Percentiles rank a stretch among this genome's conserved stretches.
Evolutionary conservation across 35 echinoderm and acorn worm genomes (phyloP).

Genomic region (Amphiura filiformis): DNA sequence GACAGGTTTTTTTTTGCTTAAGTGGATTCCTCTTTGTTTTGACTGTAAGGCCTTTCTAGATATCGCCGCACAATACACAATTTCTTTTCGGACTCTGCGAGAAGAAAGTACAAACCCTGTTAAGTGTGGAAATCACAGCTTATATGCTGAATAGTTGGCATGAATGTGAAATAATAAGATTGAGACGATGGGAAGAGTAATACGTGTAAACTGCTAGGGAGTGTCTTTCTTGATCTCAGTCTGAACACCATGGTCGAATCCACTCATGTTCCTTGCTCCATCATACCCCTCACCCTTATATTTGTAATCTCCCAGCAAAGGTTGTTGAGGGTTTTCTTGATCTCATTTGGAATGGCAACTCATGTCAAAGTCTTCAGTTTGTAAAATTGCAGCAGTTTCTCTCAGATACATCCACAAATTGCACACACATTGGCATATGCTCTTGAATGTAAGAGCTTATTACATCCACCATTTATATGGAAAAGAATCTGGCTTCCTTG

Average conservation of each 20-base stretch:
- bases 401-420: too few relatives aligned
- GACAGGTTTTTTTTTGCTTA: too few relatives aligned
- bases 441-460: too few relatives aligned
- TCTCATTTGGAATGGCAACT: not conserved
- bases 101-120: not conserved
- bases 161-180: not conserved
- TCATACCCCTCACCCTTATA: constrained; percentile 7
- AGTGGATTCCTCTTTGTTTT: too few relatives aligned
- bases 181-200: not conserved
- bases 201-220: not conserved
- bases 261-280: not conserved
- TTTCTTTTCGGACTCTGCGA: too few relatives aligned
- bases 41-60: too few relatives aligned
- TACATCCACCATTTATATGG: too few relatives aligned
- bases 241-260: not conserved
- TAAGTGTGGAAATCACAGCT: not conserved
- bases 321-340: not conserved
- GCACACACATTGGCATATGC: too few relatives aligned
- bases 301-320: not conserved
- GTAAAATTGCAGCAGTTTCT: not conserved
- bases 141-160: not conserved
- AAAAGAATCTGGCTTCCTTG: not conserved
- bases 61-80: too few relatives aligned
- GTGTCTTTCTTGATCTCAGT: not conserved
- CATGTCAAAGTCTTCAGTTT: not conserved